These are phyloP conservation scores for Diplodus puntazzo DNA, from an alignment of 2,797 vertebrate species.

Conservation along the genomic window DNA sequence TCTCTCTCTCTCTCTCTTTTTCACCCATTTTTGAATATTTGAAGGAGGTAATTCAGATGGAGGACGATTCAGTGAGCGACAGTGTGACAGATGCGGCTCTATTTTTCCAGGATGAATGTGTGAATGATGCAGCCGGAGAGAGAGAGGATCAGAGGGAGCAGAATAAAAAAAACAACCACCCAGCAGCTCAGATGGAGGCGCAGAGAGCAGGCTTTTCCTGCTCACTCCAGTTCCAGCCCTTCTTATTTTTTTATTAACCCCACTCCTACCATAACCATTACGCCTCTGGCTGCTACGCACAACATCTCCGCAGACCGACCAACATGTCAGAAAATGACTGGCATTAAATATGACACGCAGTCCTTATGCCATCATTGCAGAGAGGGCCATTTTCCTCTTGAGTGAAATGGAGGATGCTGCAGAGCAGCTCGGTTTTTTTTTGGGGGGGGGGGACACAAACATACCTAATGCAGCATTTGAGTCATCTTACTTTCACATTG, in stretches of 20 bases:
- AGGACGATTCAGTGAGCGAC: constrained; percentile 44
- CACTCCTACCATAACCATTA: constrained; percentile 60
- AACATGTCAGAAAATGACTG: constrained; percentile 71
- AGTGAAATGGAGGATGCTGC: constrained; percentile 54
- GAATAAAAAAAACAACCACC: constrained; percentile 1
- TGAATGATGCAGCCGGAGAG: constrained; percentile 35
- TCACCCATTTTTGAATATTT: constrained; percentile 52
- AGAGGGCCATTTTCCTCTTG: constrained; percentile 68
- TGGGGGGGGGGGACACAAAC: constrained; percentile 29
- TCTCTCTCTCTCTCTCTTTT: background rate
- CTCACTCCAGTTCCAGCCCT: constrained; percentile 45
- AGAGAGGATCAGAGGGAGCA: constrained; percentile 49
- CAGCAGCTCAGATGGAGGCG: constrained; percentile 39
- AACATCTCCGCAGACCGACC: constrained; percentile 53
- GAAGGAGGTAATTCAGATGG: constrained; percentile 57
- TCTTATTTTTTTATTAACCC: constrained; percentile 72
- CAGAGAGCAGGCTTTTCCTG: constrained; percentile 34
- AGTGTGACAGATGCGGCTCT: constrained; percentile 66
- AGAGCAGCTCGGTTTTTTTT: constrained; percentile 31
- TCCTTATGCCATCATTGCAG: constrained; percentile 60
- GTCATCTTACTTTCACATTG: constrained; percentile 36
- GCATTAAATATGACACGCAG: constrained; percentile 75
- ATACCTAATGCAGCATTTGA: constrained; percentile 37
- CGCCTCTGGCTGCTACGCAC: constrained; percentile 57
- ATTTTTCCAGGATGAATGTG: constrained; percentile 58